Evolutionary conservation across 2,888 invertebrate species (phyloP), one percentile per base, ranked within the genome.

Genomic region (Hemithea aestivaria): DNA sequence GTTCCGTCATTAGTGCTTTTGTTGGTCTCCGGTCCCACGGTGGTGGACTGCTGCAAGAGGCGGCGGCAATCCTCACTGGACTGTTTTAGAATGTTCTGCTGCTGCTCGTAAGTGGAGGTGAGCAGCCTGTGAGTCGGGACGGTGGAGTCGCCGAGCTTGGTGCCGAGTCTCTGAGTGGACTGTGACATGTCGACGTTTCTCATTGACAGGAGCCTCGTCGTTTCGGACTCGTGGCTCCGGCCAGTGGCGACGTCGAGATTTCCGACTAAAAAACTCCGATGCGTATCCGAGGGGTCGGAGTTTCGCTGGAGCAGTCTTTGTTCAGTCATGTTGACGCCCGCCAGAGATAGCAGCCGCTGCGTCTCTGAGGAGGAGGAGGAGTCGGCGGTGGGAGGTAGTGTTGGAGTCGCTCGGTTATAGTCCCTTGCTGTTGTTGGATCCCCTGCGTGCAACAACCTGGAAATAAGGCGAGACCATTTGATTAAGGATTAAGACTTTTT

Each of bases 61-160:
- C 91, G 78, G 37, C 92, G 81, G 53, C 92, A 92, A 63, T 93
- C 92, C 75, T 93, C 92, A 41, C 91, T 91, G 23, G 90, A 90
- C 62, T 90, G 90, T 66, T 90, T 90, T 30, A 90, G 66, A 42
- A 90, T 90, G 50, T 89, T 88, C 42, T 88, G 88, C 53, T 88
- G 89, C 58, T 90, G 90, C 66, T 90, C 90, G 45, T 90, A 88
- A 8, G 88, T 88, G 7, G 87, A 79, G 2, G 84, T 70, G n/a
- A 89, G 73, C 6, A 88, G 65, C 48, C 88, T 76, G 51, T 83
- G 88, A 21, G 82, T 68, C 1, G 83, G 83, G 30, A 70, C 58
- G 42, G 64, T 49, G 35, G 65, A 66, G 39, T 80, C 84, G 45
- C 62, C 78, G 10, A 75, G 51, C 58, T 82, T 85, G 9, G 70